Evolutionary conservation across 2,888 invertebrate genomes (phyloP).

Genomic region (Diaperis boleti): DNA sequence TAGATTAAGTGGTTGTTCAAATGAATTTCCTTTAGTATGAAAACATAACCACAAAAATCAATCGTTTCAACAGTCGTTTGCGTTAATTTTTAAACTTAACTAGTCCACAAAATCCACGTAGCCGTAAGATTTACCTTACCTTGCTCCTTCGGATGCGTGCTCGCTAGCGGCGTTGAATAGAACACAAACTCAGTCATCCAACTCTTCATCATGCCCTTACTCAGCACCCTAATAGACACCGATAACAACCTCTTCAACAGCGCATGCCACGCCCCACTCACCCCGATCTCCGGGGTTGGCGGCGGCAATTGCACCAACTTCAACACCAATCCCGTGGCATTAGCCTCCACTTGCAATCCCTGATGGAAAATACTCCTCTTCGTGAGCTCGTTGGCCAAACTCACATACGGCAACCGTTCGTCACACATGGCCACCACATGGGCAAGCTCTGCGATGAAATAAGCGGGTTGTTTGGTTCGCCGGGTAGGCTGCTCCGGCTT

Average conservation of each 20-base stretch:
- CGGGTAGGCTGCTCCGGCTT: conserved; percentile 63
- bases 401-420: conserved; percentile 92
- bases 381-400: conserved; percentile 86
- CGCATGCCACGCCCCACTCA: conserved; percentile 74
- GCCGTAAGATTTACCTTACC: no score
- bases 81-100: no score
- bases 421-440: conserved; percentile 97
- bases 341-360: conserved; percentile 92
- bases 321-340: conserved; percentile 87
- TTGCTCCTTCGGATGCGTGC: conserved; percentile 86
- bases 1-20: no score
- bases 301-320: conserved; percentile 83
- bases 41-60: no score
- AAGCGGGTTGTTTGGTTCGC: conserved; percentile 85
- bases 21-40: no score
- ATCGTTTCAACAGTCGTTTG: no score
- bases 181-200: conserved; percentile 95
- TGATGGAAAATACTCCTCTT: conserved; percentile 89
- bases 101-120: no score
- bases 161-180: conserved; percentile 83
- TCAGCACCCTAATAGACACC: conserved; percentile 85
- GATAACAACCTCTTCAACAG: conserved; percentile 85
- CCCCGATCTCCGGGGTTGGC: conserved; percentile 69
- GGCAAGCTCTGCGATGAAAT: conserved; percentile 94
- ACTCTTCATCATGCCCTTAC: conserved; percentile 80